Percentiles rank a stretch among this genome's conserved stretches.
Conservation (phyloP, 2,888 invertebrate species). For the Zygothrica quintamaculata region DNA sequence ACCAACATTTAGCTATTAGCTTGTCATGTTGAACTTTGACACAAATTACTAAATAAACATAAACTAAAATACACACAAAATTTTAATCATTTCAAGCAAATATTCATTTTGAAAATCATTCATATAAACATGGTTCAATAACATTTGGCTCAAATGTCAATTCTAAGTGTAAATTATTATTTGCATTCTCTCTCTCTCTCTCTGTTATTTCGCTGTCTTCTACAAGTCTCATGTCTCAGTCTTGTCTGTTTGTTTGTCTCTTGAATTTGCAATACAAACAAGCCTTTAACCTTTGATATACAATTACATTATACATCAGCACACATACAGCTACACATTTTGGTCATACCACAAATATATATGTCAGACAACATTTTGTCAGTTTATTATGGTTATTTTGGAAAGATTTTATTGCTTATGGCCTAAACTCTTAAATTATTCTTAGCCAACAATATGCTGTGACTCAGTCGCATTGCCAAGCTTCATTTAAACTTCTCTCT, state of each 20-base stretch:
- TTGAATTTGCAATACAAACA: slow-evolving; percentile 54
- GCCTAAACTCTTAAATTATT: slow-evolving; percentile 66
- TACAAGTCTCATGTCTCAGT: no score
- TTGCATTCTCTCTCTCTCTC: slow-evolving; percentile 6
- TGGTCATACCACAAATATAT: slow-evolving; percentile 10
- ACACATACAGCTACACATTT: neutral
- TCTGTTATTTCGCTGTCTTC: no score
- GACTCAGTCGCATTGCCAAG: no score
- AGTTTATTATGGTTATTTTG: slow-evolving; percentile 7
- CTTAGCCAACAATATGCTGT: slow-evolving; percentile 7
- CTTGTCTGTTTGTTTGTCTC: no score
- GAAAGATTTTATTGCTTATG: slow-evolving; percentile 19
- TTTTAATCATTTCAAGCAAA: no score
- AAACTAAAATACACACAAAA: neutral
- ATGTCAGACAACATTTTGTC: no score
- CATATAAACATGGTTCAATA: no score
- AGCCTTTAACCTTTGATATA: slow-evolving; percentile 67
- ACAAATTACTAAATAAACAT: slow-evolving; percentile 12
- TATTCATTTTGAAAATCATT: no score
- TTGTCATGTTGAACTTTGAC: slow-evolving; percentile 25
- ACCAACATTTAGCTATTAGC: no score
- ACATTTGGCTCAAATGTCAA: slow-evolving; percentile 35
- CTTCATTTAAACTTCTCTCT: slow-evolving; percentile 25
- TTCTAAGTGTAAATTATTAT: slow-evolving; percentile 19
- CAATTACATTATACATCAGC: slow-evolving; percentile 40